These are phyloP conservation scores for Heliconius himera DNA, from an alignment of 1,140 invertebrate species.

Conservation along the genomic window DNA sequence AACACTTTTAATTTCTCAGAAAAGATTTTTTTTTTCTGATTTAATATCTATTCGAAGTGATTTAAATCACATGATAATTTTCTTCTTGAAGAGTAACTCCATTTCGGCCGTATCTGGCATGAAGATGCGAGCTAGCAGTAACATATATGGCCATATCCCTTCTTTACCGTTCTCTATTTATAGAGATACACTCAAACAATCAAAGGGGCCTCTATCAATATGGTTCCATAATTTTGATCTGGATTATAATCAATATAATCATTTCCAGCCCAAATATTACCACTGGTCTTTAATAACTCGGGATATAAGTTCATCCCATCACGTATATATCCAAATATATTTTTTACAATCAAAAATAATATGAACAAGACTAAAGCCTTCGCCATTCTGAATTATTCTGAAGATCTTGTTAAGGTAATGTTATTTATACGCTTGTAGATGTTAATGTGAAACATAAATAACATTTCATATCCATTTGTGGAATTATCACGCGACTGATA, in stretches of 20 bases:
- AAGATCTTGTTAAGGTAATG: not conserved
- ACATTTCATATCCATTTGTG: conserved; percentile 1
- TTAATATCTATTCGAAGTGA: too few species aligned
- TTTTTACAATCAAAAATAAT: conserved; percentile 39
- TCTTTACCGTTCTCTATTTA: not conserved
- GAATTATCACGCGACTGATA: conserved; percentile 14
- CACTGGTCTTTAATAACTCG: conserved; percentile 54
- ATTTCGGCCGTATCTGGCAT: not conserved
- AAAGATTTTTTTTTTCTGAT: too few species aligned
- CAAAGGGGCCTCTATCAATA: not conserved
- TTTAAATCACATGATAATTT: too few species aligned
- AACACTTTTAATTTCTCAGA: too few species aligned
- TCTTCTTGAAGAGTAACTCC: not conserved
- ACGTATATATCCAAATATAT: conserved; percentile 31
- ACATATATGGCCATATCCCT: not conserved
- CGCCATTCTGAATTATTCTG: conserved; percentile 30
- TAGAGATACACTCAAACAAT: conserved; percentile 3
- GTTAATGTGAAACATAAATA: conserved; percentile 17
- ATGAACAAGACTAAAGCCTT: conserved; percentile 36
- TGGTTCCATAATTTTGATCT: conserved; percentile 35
- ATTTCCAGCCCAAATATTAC: conserved; percentile 49
- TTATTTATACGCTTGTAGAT: not conserved
- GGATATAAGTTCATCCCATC: conserved; percentile 59
- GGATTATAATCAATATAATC: conserved; percentile 63
- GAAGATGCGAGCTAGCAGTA: not conserved